Percentiles rank a stretch among this genome's conserved stretches.
Evolutionary conservation across 2,797 vertebrate species (phyloP).

Genomic region (Forpus xanthops): DNA sequence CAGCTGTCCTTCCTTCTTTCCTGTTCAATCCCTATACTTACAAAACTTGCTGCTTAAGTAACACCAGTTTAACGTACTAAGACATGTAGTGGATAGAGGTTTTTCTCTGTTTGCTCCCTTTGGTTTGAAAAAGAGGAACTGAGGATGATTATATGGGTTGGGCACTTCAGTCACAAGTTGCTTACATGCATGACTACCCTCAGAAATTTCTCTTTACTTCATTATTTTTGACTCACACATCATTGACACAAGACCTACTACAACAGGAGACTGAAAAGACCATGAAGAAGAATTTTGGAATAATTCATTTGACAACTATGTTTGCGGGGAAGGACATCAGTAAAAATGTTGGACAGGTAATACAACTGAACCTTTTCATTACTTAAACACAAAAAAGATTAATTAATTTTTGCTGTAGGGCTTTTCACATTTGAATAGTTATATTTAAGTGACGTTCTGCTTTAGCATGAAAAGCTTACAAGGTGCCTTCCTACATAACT

Average conservation of each 20-base stretch:
- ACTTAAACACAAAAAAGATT: slow-evolving; percentile 9
- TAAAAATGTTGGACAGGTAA: slow-evolving; percentile 4
- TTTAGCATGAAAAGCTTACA: slow-evolving; percentile 17
- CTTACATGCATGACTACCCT: slow-evolving; percentile 28
- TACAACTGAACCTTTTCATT: slow-evolving; percentile 9
- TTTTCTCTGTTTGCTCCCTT: background rate
- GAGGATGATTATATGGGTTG: slow-evolving; percentile 18
- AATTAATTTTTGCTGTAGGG: slow-evolving; percentile 29
- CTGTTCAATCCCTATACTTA: background rate
- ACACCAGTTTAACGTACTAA: background rate
- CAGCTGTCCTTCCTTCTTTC: background rate
- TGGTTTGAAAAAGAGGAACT: slow-evolving; percentile 45
- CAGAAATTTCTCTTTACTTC: slow-evolving; percentile 14
- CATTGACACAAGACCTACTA: background rate
- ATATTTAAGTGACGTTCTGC: slow-evolving; percentile 27
- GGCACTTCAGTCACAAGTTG: slow-evolving; percentile 50
- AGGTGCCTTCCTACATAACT: slow-evolving; percentile 9
- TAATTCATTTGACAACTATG: slow-evolving; percentile 8
- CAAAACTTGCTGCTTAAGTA: background rate
- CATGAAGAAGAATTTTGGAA: background rate
- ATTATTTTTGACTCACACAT: slow-evolving; percentile 38
- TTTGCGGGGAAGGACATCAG: slow-evolving; percentile 30
- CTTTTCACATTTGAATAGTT: background rate
- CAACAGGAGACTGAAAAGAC: background rate
- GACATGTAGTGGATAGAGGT: background rate